Conservation (phyloP, 2,888 invertebrate species). For the Lithophane socia region DNA sequence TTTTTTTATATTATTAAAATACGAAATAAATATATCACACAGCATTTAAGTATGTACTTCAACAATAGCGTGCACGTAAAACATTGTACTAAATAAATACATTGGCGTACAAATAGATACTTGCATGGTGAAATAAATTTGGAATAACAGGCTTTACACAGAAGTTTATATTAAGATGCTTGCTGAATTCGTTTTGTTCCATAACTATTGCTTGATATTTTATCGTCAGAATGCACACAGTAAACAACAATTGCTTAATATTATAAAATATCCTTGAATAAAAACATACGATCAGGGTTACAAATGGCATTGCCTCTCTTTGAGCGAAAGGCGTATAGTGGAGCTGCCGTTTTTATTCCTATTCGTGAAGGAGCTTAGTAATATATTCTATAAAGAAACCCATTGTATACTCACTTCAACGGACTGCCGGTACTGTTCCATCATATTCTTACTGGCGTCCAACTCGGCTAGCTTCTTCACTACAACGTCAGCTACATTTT, state of each 20-base stretch:
- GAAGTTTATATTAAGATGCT: not conserved
- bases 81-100: conserved; percentile 12
- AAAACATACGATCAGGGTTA: not conserved
- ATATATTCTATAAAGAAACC: not conserved
- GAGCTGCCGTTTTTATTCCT: not conserved
- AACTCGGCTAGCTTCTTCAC: conserved; percentile 86
- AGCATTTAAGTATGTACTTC: conserved; percentile 14
- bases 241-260: not conserved
- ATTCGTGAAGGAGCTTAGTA: not conserved
- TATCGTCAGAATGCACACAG: not conserved
- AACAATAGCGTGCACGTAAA: conserved; percentile 28
- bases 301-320: not conserved
- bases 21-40: not conserved
- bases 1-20: not conserved
- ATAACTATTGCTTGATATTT: not conserved
- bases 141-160: not conserved
- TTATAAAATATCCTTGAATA: not conserved
- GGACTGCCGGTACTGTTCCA: conserved; percentile 86
- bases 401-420: conserved; percentile 82
- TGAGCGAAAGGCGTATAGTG: not conserved
- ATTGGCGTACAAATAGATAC: conserved; percentile 7
- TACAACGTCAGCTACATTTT: conserved; percentile 86
- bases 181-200: not conserved
- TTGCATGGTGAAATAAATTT: conserved; percentile 5
- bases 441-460: conserved; percentile 84